phyloP scores from a whole-genome alignment of 2,888 invertebrate genomes.

The Panopea generosa region DNA sequence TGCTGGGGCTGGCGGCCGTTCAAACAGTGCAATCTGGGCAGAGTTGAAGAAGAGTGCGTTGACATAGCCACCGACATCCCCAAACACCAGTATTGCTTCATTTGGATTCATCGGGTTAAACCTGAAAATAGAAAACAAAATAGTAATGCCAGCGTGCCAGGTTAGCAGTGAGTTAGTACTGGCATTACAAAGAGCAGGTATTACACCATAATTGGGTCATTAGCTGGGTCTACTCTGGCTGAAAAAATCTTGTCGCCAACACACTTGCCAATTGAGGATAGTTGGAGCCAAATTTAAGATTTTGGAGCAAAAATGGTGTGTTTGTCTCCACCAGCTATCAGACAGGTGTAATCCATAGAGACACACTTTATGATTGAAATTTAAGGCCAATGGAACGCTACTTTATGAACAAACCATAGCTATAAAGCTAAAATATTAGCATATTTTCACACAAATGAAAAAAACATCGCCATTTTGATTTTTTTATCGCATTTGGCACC shows the following conservation, averaged over 20 bases:
- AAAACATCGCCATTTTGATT: too few species aligned
- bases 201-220: not conserved
- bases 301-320: too few species aligned
- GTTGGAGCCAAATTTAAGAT: not conserved
- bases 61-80: constrained; percentile 84
- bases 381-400: too few species aligned
- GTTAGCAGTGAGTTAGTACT: not conserved
- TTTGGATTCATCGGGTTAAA: constrained; percentile 83
- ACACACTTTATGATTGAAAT: too few species aligned
- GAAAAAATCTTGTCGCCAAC: too few species aligned
- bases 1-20: constrained; percentile 84
- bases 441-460: too few species aligned
- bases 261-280: too few species aligned
- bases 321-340: too few species aligned
- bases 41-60: constrained; percentile 84
- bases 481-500: too few species aligned
- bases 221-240: not conserved
- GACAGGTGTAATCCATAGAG: too few species aligned
- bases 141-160: not conserved
- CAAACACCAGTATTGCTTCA: constrained; percentile 84
- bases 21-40: constrained; percentile 84
- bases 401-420: too few species aligned
- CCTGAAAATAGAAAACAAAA: constrained; percentile 67
- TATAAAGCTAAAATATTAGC: too few species aligned
- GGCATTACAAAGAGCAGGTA: not conserved